Evolutionary conservation across 2,113 vertebrate species (phyloP), one percentile per base, ranked within the genome.

Genomic region (Tachycineta bicolor): DNA sequence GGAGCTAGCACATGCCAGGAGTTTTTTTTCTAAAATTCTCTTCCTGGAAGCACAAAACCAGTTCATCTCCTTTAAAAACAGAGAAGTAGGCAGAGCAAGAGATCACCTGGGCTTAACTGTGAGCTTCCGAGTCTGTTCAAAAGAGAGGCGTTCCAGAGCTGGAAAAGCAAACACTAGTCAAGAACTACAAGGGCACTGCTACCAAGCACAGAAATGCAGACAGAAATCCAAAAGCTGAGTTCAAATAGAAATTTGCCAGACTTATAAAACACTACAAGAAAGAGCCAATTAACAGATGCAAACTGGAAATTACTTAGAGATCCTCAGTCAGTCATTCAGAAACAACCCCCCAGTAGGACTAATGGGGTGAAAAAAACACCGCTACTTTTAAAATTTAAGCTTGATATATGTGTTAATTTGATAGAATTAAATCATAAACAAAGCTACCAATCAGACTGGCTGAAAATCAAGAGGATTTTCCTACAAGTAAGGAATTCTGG

Each of bases 81-180:
- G 21, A 49, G 16, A 82, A 52, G 5, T 4, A 41, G 33, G 24
- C 11, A 31, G 59, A 79, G n/a, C 20, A 90, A 46, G 37, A 65
- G 39, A 67, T 5, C n/a, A 22, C 12, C 7, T 18, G 60, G 53
- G 16, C 69, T 41, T 25, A 34, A 41, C 20, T 31, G 13, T 53
- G 29, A 60, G 28, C 14, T 70, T 50, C 33, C 0, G 0, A 70
- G 12, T 41, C 28, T 63, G 39, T 28, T 83, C 24, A 53, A 64
- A 77, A 71, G n/a, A 64, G 17, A 70, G 64, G 33, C 0, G 0
- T 31, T 34, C 6, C 39, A 65, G 9, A 28, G n/a, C 0, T 28
- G 39, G 39, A 83, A 88, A 71, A 53, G 39, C 3, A 39, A 87
- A 31, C 11, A 59, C 29, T 11, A 21, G 5, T 31, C 41, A 50